Conservation (phyloP, 2,888 invertebrate genomes). For the Xylocampa areola region DNA sequence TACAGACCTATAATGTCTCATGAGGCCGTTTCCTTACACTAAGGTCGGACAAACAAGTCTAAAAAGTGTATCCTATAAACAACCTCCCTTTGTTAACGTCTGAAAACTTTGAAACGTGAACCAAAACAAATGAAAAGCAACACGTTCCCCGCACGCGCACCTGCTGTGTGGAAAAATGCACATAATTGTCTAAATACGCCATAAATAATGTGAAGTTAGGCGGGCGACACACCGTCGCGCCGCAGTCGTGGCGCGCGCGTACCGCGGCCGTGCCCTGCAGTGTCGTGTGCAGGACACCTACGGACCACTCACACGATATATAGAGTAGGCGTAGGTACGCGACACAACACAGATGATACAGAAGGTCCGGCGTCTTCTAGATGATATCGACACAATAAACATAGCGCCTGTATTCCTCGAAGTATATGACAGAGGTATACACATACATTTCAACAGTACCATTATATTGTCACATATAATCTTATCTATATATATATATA, state of each 20-base stretch:
- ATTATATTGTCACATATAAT: too few species aligned
- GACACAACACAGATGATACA: neutral
- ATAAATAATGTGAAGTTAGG: slow-evolving; percentile 23
- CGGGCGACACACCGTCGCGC: slow-evolving; percentile 7
- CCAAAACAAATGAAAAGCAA: neutral
- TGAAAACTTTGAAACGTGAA: neutral
- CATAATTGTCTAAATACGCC: slow-evolving; percentile 7
- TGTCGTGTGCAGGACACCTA: slow-evolving; percentile 12
- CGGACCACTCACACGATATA: slow-evolving; percentile 10
- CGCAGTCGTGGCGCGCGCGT: neutral
- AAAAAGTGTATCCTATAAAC: too few species aligned
- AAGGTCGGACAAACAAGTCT: too few species aligned
- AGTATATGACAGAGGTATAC: too few species aligned
- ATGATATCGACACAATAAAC: too few species aligned
- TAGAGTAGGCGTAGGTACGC: neutral
- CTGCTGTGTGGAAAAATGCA: slow-evolving; percentile 4
- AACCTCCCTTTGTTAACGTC: too few species aligned
- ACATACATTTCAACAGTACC: too few species aligned
- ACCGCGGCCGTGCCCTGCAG: slow-evolving; percentile 3
- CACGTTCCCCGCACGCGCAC: neutral
- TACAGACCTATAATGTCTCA: too few species aligned
- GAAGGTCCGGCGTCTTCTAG: too few species aligned
- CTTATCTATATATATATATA: too few species aligned
- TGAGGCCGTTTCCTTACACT: too few species aligned
- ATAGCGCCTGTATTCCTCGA: too few species aligned